Evolutionary conservation across 2,888 invertebrate species (phyloP).

Genomic region (Palloptera scutellata): DNA sequence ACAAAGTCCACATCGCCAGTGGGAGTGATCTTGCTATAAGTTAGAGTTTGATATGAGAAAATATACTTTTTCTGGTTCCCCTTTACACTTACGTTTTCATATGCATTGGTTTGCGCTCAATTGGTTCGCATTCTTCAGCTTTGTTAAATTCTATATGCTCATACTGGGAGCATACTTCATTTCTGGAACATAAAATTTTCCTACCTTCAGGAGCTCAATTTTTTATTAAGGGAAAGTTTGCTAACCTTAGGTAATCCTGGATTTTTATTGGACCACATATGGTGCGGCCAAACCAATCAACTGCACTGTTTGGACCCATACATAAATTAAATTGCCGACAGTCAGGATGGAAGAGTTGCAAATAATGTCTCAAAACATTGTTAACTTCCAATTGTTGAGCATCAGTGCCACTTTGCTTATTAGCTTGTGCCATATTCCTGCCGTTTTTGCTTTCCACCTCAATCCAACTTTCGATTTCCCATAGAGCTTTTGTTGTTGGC

Average conservation of each 20-base stretch:
- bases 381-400: conserved; percentile 9
- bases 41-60: conserved; percentile 2
- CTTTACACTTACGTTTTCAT: conserved; percentile 49
- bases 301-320: conserved; percentile 50
- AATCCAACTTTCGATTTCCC: no score
- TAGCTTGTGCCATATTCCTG: no score
- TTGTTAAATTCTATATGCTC: conserved; percentile 47
- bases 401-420: background rate
- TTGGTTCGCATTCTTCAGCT: conserved; percentile 44
- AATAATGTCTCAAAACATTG: conserved; percentile 43
- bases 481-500: no score
- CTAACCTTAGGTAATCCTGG: conserved; percentile 50
- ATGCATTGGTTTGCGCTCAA: conserved; percentile 50
- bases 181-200: conserved; percentile 38
- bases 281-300: conserved; percentile 57
- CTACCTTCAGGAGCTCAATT: no score
- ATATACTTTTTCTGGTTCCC: background rate
- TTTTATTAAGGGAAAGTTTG: background rate
- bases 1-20: conserved; percentile 38
- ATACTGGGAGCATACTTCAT: conserved; percentile 49
- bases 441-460: no score
- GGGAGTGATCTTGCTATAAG: conserved; percentile 41
- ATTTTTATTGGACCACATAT: conserved; percentile 49
- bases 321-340: conserved; percentile 43
- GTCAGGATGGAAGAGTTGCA: conserved; percentile 45